These are phyloP conservation scores for Hylia prasina DNA, from an alignment of 2,113 vertebrate species.

Conservation along the genomic window DNA sequence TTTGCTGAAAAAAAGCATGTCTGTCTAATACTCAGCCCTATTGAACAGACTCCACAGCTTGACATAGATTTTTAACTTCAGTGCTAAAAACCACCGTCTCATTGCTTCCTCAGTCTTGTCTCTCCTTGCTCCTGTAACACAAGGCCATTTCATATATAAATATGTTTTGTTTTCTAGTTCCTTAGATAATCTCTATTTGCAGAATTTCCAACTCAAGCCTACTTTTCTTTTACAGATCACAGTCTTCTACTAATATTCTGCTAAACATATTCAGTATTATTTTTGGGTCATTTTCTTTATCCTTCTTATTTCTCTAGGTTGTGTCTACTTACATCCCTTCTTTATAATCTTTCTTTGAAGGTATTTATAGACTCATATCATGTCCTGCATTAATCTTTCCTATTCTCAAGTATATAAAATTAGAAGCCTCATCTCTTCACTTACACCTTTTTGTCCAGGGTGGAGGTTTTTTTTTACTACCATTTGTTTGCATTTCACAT, in stretches of 20 bases:
- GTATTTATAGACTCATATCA: constrained; percentile 53
- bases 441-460: not conserved
- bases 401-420: constrained; percentile 22
- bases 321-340: constrained; percentile 30
- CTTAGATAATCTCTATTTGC: not conserved
- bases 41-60: not conserved
- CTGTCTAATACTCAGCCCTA: not conserved
- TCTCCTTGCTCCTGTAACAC: not conserved
- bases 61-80: not conserved
- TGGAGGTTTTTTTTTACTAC: not conserved
- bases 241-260: constrained; percentile 26
- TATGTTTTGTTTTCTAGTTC: not conserved
- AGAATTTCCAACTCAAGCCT: not conserved
- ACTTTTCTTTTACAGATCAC: not conserved
- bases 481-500: not conserved
- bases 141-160: not conserved
- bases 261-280: constrained; percentile 31
- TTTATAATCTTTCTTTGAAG: constrained; percentile 34
- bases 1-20: not conserved
- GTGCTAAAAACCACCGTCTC: not conserved
- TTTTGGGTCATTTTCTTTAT: constrained; percentile 44
- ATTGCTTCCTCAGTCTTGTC: not conserved
- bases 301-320: not conserved
- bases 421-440: not conserved
- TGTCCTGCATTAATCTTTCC: constrained; percentile 26